Evolutionary conservation across 2,888 invertebrate species (phyloP), one percentile per base, ranked within the genome.

Genomic region (Nemotelus pantherinus): DNA sequence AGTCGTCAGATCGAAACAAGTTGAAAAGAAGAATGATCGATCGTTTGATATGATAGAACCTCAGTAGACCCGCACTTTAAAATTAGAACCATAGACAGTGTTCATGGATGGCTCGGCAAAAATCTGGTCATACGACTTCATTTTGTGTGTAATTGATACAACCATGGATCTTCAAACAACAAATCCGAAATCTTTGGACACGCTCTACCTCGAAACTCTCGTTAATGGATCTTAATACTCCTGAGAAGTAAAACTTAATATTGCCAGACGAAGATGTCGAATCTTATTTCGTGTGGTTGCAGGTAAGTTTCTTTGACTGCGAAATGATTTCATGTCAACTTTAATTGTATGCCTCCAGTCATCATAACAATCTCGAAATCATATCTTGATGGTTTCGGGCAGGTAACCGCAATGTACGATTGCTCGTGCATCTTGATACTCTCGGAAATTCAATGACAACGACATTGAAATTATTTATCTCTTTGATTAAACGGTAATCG

Each of bases 311-410:
- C 58, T 45, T 57, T 57, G 44, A 72, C 74, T 44, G 50, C 63
- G 60, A 63, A 60, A 74, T 63, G 74, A 74, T 74, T 60, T 74
- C 74, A 63, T 74, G 74, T 74, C 74, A 74, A 63, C 74, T 60
- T 74, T 74, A 74, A 74, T 74, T 74, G 74, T 63, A 74, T 74
- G 74, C 60, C 74, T 60, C 63, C 63, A 74, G 74, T 50, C 63
- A 74, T 63, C 60, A 74, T 74, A 74, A 74, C 47, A 74, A 74
- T 60, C 58, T 58, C 43, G 2, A 72, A 72, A 60, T 72, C 58
- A 60, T 72, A 72, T 72, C 74, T 72, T 74, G 74, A 74, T 74
- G 74, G 60, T 60, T 60, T 48, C 47, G 60, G 45, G 58, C 48
- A 60, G 74, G 41, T 43, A 74, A 60, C 74, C 58, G 57, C 72